Conservation (phyloP, 2,797 vertebrate genomes). For the Sus cebifrons region DNA sequence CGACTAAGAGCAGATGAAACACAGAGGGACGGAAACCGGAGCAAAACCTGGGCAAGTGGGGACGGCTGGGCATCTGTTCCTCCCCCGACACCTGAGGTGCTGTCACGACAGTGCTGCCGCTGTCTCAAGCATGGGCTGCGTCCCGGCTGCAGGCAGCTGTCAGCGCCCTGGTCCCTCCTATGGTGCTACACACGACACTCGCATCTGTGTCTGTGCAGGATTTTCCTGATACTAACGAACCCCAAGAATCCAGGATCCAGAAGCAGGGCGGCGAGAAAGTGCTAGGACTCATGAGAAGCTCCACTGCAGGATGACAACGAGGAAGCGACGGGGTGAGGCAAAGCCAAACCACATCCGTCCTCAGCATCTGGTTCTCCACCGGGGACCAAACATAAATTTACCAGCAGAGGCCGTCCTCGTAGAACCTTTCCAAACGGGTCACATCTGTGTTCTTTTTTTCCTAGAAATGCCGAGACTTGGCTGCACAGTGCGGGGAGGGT, state of each 20-base stretch:
- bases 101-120: rapidly evolving
- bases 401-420: background rate
- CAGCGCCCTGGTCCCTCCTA: background rate
- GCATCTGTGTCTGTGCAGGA: background rate
- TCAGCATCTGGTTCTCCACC: background rate
- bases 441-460: background rate
- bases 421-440: background rate
- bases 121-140: background rate
- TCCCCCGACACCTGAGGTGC: background rate
- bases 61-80: rapidly evolving
- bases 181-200: background rate
- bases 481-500: background rate
- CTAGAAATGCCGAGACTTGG: constrained; percentile 8
- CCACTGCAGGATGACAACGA: background rate
- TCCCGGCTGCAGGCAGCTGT: rapidly evolving
- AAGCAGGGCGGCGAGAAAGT: background rate
- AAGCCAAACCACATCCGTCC: background rate
- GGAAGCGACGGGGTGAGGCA: background rate
- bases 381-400: background rate
- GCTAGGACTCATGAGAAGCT: background rate
- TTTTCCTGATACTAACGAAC: background rate
- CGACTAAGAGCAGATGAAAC: background rate
- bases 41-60: background rate
- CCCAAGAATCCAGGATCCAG: background rate
- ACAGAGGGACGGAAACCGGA: background rate